Conservation (phyloP, 2,113 vertebrate species). For the Ramphastos sulfuratus region DNA sequence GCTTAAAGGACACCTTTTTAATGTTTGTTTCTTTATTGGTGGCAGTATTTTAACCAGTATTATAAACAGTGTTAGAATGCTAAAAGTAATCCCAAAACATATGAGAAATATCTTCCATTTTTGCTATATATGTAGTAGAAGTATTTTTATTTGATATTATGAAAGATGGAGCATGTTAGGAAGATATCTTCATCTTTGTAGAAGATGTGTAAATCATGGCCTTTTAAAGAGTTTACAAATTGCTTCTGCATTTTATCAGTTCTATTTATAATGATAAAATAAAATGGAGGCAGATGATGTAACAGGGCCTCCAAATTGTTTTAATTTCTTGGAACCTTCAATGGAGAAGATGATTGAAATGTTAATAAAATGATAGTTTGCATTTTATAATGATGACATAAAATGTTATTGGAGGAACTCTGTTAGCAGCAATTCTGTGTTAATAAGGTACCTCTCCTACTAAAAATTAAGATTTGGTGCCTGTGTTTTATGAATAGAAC, state of each 20-base stretch:
- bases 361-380: constrained; percentile 45
- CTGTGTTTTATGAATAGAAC: neutral
- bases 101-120: neutral
- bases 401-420: neutral
- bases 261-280: constrained; percentile 67
- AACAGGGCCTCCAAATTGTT: neutral
- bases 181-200: constrained; percentile 34
- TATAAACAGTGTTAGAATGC: constrained; percentile 66
- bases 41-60: constrained; percentile 65
- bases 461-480: constrained; percentile 9
- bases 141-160: constrained; percentile 31
- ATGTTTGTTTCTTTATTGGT: constrained; percentile 70
- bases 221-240: constrained; percentile 61
- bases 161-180: neutral
- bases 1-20: constrained; percentile 77
- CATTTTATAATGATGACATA: constrained; percentile 44
- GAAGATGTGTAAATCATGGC: constrained; percentile 18
- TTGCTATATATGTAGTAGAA: neutral
- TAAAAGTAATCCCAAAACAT: constrained; percentile 47
- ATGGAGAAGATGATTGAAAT: constrained; percentile 44
- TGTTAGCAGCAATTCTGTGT: neutral
- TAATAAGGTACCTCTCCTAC: constrained; percentile 13
- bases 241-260: constrained; percentile 50
- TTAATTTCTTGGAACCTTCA: constrained; percentile 45
- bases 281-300: constrained; percentile 54